phyloP scores from a whole-genome alignment of 1,140 invertebrate genomes.

The Subanguina moxae region DNA sequence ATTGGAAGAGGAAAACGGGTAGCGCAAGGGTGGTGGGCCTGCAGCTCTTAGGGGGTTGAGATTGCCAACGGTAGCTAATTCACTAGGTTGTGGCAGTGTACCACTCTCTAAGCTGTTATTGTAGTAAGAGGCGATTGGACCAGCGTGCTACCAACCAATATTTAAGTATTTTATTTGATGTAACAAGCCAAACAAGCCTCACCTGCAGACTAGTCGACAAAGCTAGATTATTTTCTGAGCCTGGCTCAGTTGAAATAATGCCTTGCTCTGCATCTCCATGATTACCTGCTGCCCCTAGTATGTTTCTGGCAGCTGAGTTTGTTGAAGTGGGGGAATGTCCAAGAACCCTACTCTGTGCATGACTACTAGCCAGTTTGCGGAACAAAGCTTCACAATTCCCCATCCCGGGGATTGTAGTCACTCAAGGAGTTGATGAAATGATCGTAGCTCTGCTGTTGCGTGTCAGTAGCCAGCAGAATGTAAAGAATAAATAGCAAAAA shows the following conservation, averaged over 20 bases:
- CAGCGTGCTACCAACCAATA: no score
- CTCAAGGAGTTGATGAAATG: background rate
- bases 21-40: background rate
- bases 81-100: background rate
- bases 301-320: no score
- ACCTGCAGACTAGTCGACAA: no score
- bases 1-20: background rate
- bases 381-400: constrained; percentile 2
- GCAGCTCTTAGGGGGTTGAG: background rate
- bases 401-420: background rate
- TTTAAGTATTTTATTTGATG: no score
- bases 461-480: background rate
- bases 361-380: background rate
- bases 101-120: background rate
- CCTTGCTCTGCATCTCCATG: no score
- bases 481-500: constrained; percentile 1
- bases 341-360: no score
- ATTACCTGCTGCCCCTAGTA: no score
- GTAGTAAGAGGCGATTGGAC: no score
- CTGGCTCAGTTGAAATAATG: no score
- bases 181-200: no score
- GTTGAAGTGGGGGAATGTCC: no score
- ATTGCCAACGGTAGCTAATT: background rate
- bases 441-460: constrained; percentile 1
- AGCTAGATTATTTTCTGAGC: no score